Conservation (phyloP, 2,888 invertebrate species). For the Alentia gelatinosa region DNA sequence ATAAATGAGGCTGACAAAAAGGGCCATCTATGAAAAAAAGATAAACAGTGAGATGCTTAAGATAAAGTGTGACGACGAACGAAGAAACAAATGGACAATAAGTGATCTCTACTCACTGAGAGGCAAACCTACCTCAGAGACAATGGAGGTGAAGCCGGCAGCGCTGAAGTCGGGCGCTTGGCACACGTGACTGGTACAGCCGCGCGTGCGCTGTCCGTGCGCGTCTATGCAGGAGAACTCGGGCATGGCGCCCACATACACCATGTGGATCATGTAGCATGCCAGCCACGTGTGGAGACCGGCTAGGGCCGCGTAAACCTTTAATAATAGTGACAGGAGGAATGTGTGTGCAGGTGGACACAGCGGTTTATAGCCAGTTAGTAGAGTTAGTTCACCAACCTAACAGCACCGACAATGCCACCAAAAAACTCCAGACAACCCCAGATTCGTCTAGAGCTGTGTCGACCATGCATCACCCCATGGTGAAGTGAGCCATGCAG, state of each 20-base stretch:
- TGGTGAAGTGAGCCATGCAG: no score
- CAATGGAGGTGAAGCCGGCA: slow-evolving; percentile 63
- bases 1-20: no score
- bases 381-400: background rate
- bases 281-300: slow-evolving; percentile 60
- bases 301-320: slow-evolving; percentile 47
- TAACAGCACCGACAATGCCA: background rate
- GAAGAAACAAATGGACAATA: no score
- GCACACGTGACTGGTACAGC: background rate
- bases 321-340: background rate
- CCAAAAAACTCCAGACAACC: background rate
- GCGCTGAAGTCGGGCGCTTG: slow-evolving; percentile 57
- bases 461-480: no score
- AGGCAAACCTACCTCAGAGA: slow-evolving; percentile 61
- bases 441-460: background rate
- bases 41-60: no score
- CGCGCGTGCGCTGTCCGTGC: background rate
- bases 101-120: no score
- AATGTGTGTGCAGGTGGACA: background rate
- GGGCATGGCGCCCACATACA: slow-evolving; percentile 65
- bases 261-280: slow-evolving; percentile 63
- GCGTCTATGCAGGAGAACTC: slow-evolving; percentile 56
- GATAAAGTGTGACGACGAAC: no score
- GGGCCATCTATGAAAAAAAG: no score
- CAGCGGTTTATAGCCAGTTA: background rate